Base-by-base conservation (phyloP, 2,888 invertebrate species). In the Sinhomidia bicolor region DNA sequence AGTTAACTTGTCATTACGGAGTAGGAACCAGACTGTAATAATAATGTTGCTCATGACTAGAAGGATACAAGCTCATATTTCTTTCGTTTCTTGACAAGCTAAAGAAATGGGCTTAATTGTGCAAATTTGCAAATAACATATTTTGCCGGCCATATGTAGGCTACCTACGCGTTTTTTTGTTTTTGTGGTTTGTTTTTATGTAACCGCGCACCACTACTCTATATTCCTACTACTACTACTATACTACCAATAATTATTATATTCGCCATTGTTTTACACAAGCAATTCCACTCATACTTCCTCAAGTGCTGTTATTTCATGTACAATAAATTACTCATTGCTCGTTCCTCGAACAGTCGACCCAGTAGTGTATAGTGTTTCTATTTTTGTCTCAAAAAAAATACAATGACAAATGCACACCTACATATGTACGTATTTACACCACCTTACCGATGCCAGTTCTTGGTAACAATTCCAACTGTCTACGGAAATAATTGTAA, bases 341-440 rank as follows among this genome's bases (percentile, higher is more conserved):
- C 7, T 36, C 36, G 4, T 36, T 36, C 36, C 36, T 36, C 4
- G 36, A 36, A 36, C 36, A 36, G 4, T 44, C 20, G 12, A 10
- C 17, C 7, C 7, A 71, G n/a, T n/a, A n/a, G n/a, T n/a, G n/a
- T 44, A 10, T 5, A 9, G 4, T 12, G 17, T 74, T 44, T 74
- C 74, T 74, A 74, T 74, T 74, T 74, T 74, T 74, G 26, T n/a
- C 26, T n/a, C 26, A 74, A 26, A 26, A 26, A 14, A n/a, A n/a
- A n/a, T n/a, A 57, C 14, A 57, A 20, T 23, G 17, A 5, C 23
- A 1, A 0, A 26, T 74, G 26, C 1, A 44, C 12, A 41, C 47
- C 47, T 36, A 60, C 23, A 60, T 23, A 60, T n/a, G n/a, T n/a
- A n/a, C n/a, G 1, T 17, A 54, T 5, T 54, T 20, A 9, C 4